Evolutionary conservation across 2,888 invertebrate genomes (phyloP).

Genomic region (Heliconius ethilla): DNA sequence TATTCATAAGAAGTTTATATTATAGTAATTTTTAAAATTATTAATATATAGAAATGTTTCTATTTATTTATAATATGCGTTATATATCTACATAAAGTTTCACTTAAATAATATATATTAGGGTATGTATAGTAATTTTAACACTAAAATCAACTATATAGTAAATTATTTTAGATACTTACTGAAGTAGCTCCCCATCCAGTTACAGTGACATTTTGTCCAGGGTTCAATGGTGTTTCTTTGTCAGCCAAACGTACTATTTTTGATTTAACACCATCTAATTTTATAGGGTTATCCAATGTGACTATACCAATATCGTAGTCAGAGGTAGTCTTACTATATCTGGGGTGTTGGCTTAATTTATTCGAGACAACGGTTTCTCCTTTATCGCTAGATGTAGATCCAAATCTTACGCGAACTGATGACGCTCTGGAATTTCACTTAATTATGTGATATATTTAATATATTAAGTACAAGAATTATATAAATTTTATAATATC

Average conservation of each 20-base stretch:
- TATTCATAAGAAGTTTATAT: no score
- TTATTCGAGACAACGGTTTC: slow-evolving; percentile 56
- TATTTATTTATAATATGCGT: no score
- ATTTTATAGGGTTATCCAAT: slow-evolving; percentile 56
- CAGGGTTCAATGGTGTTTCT: slow-evolving; percentile 50
- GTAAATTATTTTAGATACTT: slow-evolving; percentile 28
- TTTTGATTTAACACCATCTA: slow-evolving; percentile 58
- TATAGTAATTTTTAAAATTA: no score
- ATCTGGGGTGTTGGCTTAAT: slow-evolving; percentile 64
- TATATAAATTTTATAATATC: no score
- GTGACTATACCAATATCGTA: slow-evolving; percentile 72
- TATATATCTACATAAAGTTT: no score
- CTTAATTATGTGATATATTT: background rate
- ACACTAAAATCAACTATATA: background rate
- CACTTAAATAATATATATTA: background rate
- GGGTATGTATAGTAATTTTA: background rate
- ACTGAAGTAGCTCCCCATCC: slow-evolving; percentile 67
- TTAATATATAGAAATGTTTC: no score
- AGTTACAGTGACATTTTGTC: slow-evolving; percentile 55
- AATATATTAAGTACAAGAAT: no score
- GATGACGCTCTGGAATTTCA: slow-evolving; percentile 54
- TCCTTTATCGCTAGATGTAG: slow-evolving; percentile 66
- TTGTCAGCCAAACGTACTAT: slow-evolving; percentile 51
- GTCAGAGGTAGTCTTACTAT: slow-evolving; percentile 63
- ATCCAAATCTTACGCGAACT: slow-evolving; percentile 66